These are phyloP conservation scores for Antitype chi DNA, from an alignment of 2,888 invertebrate genomes.

Conservation along the genomic window DNA sequence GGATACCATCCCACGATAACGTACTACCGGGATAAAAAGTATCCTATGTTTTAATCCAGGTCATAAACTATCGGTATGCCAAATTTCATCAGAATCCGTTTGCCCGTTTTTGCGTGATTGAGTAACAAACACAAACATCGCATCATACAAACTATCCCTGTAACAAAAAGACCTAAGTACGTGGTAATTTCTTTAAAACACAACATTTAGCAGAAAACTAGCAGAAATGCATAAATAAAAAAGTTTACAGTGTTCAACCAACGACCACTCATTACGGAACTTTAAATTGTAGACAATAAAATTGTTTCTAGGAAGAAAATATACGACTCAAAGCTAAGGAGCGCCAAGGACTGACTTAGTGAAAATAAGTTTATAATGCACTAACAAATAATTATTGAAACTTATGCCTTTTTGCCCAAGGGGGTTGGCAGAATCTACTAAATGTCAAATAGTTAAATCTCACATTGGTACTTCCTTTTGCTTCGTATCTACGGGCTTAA, in stretches of 20 bases:
- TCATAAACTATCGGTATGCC: too few species aligned
- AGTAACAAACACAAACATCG: too few species aligned
- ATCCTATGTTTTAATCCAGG: too few species aligned
- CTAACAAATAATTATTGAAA: conserved; percentile 24
- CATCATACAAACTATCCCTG: too few species aligned
- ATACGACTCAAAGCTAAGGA: conserved; percentile 4
- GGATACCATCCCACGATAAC: too few species aligned
- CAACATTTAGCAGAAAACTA: conserved; percentile 14
- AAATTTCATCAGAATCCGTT: too few species aligned
- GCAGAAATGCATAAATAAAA: conserved; percentile 37
- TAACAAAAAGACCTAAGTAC: neutral
- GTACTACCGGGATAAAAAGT: too few species aligned
- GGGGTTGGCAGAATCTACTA: neutral
- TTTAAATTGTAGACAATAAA: conserved; percentile 34
- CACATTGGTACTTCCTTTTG: neutral
- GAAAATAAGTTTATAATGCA: conserved; percentile 25
- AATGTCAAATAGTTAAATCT: neutral
- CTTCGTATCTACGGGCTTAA: neutral
- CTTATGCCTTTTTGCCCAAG: neutral
- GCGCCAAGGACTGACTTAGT: conserved; percentile 12
- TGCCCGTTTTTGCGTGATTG: too few species aligned
- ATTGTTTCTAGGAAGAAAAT: conserved; percentile 36
- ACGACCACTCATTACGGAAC: conserved; percentile 27
- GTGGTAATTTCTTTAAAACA: conserved; percentile 6
- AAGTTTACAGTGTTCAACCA: conserved; percentile 21